A percentile compares a stretch with the other conserved stretches of the same genome.
Conservation (phyloP, 2,113 vertebrate genomes). For the Crotalus viridis region DNA sequence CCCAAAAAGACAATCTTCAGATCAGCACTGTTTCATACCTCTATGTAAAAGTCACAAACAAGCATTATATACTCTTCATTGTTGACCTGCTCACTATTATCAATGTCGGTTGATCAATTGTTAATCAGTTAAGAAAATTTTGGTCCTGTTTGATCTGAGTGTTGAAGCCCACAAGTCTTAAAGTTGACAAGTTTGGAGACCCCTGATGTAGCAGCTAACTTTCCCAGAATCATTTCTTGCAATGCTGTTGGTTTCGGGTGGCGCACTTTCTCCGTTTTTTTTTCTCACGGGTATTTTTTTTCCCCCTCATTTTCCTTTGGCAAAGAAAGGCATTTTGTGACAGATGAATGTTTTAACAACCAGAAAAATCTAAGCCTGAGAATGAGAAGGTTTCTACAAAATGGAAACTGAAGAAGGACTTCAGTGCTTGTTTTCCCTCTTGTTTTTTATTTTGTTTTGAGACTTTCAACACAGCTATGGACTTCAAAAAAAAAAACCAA, state of each 20-base stretch:
- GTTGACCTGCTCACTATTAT: not conserved
- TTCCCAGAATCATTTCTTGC: not conserved
- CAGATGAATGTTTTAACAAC: not conserved
- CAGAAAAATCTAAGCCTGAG: not conserved
- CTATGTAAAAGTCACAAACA: not conserved
- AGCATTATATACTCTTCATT: not conserved
- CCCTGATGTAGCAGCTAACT: not conserved
- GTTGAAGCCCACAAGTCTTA: not conserved
- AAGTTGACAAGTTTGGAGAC: not conserved
- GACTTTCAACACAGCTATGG: too few relatives aligned
- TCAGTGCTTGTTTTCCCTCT: too few relatives aligned
- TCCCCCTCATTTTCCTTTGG: not conserved
- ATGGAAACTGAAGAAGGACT: not conserved
- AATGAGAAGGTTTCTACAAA: not conserved
- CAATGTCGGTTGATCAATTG: not conserved
- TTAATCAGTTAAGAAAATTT: not conserved
- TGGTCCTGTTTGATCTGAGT: not conserved
- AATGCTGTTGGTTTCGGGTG: not conserved
- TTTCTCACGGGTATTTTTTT: not conserved
- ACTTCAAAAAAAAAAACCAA: not conserved
- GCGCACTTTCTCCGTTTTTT: not conserved
- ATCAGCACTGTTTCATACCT: not conserved
- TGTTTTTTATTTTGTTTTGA: not conserved
- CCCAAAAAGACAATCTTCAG: not conserved
- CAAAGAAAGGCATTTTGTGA: not conserved